Evolutionary conservation across 2,888 invertebrate genomes (phyloP).

Genomic region (Cryptus armator): DNA sequence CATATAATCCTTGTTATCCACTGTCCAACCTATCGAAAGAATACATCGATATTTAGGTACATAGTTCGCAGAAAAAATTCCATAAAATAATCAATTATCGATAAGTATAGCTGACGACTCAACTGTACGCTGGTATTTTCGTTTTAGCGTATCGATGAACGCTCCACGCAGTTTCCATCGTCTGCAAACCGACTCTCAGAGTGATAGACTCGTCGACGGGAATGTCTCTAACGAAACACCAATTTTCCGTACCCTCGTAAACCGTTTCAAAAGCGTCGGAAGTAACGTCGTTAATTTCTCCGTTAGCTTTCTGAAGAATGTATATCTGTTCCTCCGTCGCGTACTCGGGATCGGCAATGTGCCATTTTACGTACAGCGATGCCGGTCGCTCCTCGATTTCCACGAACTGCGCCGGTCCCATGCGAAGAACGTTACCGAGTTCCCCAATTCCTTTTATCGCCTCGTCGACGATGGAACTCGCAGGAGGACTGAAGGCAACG

Average conservation of each 20-base stretch:
- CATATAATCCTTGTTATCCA: conserved; percentile 83
- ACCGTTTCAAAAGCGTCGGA: conserved; percentile 81
- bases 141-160: conserved; percentile 85
- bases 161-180: conserved; percentile 87
- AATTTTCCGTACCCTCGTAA: conserved; percentile 85
- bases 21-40: conserved; percentile 82
- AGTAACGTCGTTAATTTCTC: conserved; percentile 81
- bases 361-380: conserved; percentile 86
- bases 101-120: conserved; percentile 53
- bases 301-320: conserved; percentile 84
- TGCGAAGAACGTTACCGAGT: conserved; percentile 74
- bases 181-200: conserved; percentile 86
- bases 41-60: neutral
- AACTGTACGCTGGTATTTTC: conserved; percentile 85
- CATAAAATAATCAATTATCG: too few species aligned
- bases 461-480: conserved; percentile 79
- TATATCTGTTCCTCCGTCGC: conserved; percentile 85
- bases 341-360: conserved; percentile 83
- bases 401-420: conserved; percentile 85
- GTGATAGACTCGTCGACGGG: conserved; percentile 85
- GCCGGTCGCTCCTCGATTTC: conserved; percentile 86
- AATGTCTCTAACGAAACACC: conserved; percentile 86
- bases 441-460: conserved; percentile 71
- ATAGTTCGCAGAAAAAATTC: too few species aligned
- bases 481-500: conserved; percentile 85